Evolutionary conservation across 2,113 vertebrate species (phyloP).

Genomic region (Eudorcas thomsonii): DNA sequence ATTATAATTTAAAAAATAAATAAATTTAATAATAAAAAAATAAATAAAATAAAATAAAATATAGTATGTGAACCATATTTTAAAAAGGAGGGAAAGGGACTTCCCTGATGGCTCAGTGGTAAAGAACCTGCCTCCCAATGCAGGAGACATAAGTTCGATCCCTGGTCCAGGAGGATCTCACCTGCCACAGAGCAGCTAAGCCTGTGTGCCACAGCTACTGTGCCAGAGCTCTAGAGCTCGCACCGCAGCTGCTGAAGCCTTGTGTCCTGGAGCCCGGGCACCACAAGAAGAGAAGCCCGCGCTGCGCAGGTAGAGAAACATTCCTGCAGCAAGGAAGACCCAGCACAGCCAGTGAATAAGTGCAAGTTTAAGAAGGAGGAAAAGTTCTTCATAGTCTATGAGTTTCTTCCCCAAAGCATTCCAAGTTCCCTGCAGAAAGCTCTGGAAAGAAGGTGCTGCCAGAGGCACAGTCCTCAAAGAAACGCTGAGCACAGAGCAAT

Average conservation of each 20-base stretch:
- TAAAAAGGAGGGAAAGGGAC: neutral
- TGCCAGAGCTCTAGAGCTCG: neutral
- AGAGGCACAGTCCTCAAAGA: fast-evolving
- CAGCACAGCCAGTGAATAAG: neutral
- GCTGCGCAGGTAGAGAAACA: neutral
- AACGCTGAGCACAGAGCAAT: fast-evolving
- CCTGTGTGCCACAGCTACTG: neutral
- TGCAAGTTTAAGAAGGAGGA: neutral
- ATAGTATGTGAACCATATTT: neutral
- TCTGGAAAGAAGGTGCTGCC: too few relatives aligned
- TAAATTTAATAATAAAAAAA: too few relatives aligned
- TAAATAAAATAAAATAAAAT: neutral
- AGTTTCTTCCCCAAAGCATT: neutral
- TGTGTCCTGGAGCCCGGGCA: neutral
- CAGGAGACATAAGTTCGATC: neutral
- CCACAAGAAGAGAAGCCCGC: neutral
- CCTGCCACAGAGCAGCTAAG: neutral
- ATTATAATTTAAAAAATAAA: too few relatives aligned
- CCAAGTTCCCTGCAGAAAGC: neutral
- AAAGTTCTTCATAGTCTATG: neutral
- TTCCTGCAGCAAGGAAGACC: neutral
- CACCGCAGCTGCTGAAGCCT: neutral
- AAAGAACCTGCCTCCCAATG: neutral
- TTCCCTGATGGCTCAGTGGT: neutral
- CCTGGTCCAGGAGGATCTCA: neutral